Base-by-base conservation (phyloP, 2,113 vertebrate species). In the Eleginops maclovinus region DNA sequence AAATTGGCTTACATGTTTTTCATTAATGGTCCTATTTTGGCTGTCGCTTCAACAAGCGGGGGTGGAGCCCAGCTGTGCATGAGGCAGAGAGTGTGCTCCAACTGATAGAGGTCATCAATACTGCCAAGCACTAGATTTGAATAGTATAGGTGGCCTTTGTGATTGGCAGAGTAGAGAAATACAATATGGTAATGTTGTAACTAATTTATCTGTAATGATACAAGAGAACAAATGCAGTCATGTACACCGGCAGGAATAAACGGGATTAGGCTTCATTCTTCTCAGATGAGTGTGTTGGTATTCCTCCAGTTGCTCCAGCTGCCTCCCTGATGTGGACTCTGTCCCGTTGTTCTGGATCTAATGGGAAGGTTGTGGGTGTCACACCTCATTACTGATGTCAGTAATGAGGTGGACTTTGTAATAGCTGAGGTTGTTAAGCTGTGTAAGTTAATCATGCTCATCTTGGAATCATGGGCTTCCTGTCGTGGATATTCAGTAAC, bases 261-360 rank as follows among this genome's bases (percentile, higher is more conserved):
- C 64, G 16, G 76, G 59, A 72, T 77, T 49, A 31, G 53, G 46
- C 26, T n/a, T 51, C 76, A 80, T 90, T 88, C 62, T 76, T 87
- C 69, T 81, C 64, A 62, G 28, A 83, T 89, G 82, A 89, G 41
- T 9, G 2, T 69, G 17, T 47, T 60, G 67, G 55, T 72, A 6
- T 58, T 70, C 56, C 46, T 80, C 75, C 85, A 79, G 82, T 51
- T 84, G 73, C 41, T 85, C 63, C 91, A 87, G 90, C 88, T 89
- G 87, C 70, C 61, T 65, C 43, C 26, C 26, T 44, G 16, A 47
- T 79, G 64, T 44, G 17, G 26, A 49, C 36, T 66, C 49, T 47
- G 46, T 71, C 31, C 47, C 53, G 61, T 72, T 66, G 28, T 24
- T 24, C 63, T 43, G 31, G 28, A 61, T 65, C 50, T 62, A 15